phyloP scores from a whole-genome alignment of 92 coral and sea anemone genomes.

The Zoanthus sociatus region DNA sequence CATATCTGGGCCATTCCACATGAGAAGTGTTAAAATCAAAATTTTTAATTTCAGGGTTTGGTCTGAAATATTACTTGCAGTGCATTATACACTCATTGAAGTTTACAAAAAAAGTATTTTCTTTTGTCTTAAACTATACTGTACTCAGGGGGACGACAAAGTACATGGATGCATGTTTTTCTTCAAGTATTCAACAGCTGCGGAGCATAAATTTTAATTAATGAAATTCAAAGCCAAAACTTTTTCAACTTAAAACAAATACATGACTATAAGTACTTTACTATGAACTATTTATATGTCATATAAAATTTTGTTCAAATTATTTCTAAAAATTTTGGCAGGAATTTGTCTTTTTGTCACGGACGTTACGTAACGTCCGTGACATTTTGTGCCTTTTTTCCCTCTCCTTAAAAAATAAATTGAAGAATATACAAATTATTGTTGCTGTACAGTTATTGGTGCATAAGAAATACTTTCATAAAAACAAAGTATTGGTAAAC shows the following conservation, averaged over 20 bases:
- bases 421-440: too few relatives aligned
- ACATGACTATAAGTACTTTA: too few relatives aligned
- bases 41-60: neutral
- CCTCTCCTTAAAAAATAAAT: neutral
- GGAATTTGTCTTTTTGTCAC: neutral
- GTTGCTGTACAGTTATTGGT: neutral
- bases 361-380: neutral
- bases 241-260: neutral
- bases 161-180: neutral
- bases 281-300: neutral
- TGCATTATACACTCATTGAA: neutral
- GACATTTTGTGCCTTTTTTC: neutral
- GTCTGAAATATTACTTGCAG: neutral
- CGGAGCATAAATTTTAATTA: slow-evolving; percentile 2
- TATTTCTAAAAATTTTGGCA: neutral
- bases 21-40: neutral
- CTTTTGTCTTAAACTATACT: neutral
- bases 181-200: neutral
- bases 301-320: too few relatives aligned
- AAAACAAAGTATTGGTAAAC: neutral
- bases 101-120: neutral
- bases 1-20: neutral
- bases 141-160: neutral
- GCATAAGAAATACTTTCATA: slow-evolving; percentile 2
- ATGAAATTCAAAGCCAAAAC: neutral